Evolutionary conservation across 2,797 vertebrate genomes (phyloP).

Genomic region (Mergus octosetaceus): DNA sequence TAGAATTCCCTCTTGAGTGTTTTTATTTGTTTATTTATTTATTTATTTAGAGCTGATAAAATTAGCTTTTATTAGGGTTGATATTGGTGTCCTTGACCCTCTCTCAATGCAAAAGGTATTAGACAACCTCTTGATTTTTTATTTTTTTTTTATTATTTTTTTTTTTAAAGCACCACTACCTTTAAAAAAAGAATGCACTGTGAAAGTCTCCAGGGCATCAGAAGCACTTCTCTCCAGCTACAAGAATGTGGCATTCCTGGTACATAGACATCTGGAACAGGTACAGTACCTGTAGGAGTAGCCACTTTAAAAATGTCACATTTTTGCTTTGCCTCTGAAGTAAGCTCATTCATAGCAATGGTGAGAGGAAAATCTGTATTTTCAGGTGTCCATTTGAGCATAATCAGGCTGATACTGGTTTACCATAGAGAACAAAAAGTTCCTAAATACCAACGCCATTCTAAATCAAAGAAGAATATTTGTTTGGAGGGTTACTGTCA

Average conservation of each 20-base stretch:
- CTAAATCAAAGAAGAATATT: neutral
- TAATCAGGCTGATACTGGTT: neutral
- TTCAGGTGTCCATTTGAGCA: neutral
- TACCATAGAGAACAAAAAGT: neutral
- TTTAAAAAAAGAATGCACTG: neutral
- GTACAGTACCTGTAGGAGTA: neutral
- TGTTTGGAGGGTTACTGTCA: neutral
- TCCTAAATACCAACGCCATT: neutral
- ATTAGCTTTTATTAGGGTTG: neutral
- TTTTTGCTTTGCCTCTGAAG: neutral
- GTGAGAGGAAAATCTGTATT: neutral
- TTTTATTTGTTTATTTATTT: neutral
- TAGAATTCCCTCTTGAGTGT: neutral
- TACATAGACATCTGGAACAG: neutral
- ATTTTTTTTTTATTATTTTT: no score
- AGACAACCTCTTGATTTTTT: neutral
- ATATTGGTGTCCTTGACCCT: neutral
- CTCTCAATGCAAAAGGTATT: neutral
- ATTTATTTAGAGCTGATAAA: neutral
- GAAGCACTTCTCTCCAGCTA: neutral
- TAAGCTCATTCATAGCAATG: neutral
- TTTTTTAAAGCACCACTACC: neutral
- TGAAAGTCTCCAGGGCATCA: neutral
- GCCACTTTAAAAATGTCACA: neutral
- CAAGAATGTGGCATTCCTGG: neutral